Evolutionary conservation across 2,797 vertebrate species (phyloP).

Genomic region (Acanthiza pusilla): DNA sequence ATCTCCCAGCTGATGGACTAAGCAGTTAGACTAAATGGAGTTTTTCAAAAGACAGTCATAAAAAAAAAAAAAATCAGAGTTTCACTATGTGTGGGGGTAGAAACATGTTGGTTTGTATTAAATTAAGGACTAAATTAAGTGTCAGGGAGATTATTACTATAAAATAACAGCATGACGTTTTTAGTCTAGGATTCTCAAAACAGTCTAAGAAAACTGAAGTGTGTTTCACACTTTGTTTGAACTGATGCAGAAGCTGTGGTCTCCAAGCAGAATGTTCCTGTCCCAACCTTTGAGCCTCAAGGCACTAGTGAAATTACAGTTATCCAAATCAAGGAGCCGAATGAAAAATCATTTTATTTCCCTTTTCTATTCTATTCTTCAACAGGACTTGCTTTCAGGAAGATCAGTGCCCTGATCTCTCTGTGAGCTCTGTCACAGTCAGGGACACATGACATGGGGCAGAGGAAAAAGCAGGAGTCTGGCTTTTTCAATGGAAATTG

Average conservation of each 20-base stretch:
- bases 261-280: fast-evolving
- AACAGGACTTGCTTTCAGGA: background rate
- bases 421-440: background rate
- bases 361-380: background rate
- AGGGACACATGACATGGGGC: fast-evolving
- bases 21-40: background rate
- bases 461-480: background rate
- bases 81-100: background rate
- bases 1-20: background rate
- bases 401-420: background rate
- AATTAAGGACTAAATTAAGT: background rate
- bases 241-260: background rate
- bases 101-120: background rate
- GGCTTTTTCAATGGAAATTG: background rate
- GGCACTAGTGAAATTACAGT: background rate
- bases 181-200: background rate
- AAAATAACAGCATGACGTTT: background rate
- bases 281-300: background rate
- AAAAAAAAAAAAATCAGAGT: background rate
- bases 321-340: background rate
- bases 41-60: background rate
- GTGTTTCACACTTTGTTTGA: background rate
- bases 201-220: background rate
- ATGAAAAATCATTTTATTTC: background rate
- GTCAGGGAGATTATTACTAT: background rate